Evolutionary conservation across 23 tunicate genomes (phyloP), one percentile per base, ranked within the genome.

Genomic region (Oikopleura vanhoeffeni): DNA sequence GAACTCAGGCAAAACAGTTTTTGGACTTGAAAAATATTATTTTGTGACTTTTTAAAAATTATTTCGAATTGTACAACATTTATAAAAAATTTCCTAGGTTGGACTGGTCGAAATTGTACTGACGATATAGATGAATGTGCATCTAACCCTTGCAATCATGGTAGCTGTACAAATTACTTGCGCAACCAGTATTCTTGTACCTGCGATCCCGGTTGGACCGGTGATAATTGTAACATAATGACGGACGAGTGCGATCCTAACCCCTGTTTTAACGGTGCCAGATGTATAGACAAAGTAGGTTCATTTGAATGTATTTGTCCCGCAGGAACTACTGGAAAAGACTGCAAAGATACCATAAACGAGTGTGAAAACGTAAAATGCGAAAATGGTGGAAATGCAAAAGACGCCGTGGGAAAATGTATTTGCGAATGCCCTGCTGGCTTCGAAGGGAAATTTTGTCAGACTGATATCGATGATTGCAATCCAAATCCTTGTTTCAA

Each of bases 61-160:
- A n/a, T n/a, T n/a, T n/a, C n/a, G n/a, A n/a, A n/a, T n/a, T n/a
- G n/a, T n/a, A n/a, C n/a, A n/a, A n/a, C n/a, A n/a, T n/a, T n/a
- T n/a, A n/a, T n/a, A n/a, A n/a, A n/a, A 18, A 49, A 8, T 18
- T 39, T 86, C 49, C n/a, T 40, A 89, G 91, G 91, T 3, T 89
- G 84, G 57, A 89, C 93, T 0, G 93, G 93, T 1, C 41, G 35
- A 1, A 85, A 87, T 40, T 89, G 93, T 58, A 85, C 85, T 32
- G 85, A 85, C 39, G 87, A 89, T 83, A 87, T 89, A 40, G 57
- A 91, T 85, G 97, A 92, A 77, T 92, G 97, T 57, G 90, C 41
- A 1, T 85, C 90, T 39, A 92, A 85, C 84, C 97, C 91, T 38
- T 92, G 97, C 76, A 83, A 60, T 33, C 60, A 92, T 41, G 97